Base-by-base conservation (phyloP, 2,888 invertebrate species). In the Latrodectus elegans region DNA sequence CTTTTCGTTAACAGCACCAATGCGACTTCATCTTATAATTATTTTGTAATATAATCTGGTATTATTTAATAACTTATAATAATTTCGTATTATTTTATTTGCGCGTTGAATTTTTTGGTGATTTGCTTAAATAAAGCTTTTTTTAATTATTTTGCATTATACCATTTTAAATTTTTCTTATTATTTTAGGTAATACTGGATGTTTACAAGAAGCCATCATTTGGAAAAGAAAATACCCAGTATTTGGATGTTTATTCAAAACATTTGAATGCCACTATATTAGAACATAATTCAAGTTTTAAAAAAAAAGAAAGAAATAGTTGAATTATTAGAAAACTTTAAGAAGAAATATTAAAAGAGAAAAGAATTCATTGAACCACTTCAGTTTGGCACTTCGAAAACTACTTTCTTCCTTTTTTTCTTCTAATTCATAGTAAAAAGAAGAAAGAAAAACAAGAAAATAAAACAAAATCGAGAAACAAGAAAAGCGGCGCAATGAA, bases 201-300 rank as follows among this genome's bases (percentile, higher is more conserved):
- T 87, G 81, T 87, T 87, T 87, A 73, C 60, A 55, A 75, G 53
- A 87, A 81, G 75, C 81, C 86, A 80, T 87, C 86, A 87, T 74
- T 75, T 67, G 65, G 72, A 72, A 70, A 81, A 65, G 67, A 52
- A 81, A 87, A 81, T 77, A 70, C 72, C 77, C 76, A 72, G 76
- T 60, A 38, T 76, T 68, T 60, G 76, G 76, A 83, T 81, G 51
- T 64, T 72, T 82, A 82, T 17, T 38, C 38, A 38, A 38, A 22
- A 67, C 38, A 78, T 26, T 77, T 73, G 86, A 81, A 72, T 73
- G 86, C 85, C 76, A 87, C 76, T 60, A 65, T 87, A 87, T 81
- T 87, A 87, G 86, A 86, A 77, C 81, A 65, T 64, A 75, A 87
- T 65, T 76, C 86, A 77, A 72, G 77, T 82, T 77, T 82, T 80